phyloP scores from a whole-genome alignment of 2,888 invertebrate genomes.

The Nyleta sp. region DNA sequence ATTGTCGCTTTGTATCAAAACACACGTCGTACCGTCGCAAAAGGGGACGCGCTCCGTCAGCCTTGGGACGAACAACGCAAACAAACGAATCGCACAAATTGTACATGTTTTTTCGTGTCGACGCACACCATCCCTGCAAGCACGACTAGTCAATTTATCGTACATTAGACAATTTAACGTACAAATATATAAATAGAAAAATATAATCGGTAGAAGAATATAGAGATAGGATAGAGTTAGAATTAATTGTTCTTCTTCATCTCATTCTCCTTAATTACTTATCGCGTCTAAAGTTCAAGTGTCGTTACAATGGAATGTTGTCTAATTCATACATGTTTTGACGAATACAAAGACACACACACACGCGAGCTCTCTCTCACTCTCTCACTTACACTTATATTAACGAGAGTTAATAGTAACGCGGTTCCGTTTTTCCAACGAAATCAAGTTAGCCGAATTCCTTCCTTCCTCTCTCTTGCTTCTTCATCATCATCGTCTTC shows the following conservation, averaged over 20 bases:
- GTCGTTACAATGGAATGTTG: slow-evolving; percentile 72
- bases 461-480: too few species aligned
- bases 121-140: slow-evolving; percentile 69
- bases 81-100: slow-evolving; percentile 55
- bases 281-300: slow-evolving; percentile 72
- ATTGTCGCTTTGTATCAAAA: slow-evolving; percentile 16
- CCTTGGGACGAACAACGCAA: slow-evolving; percentile 61
- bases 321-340: slow-evolving; percentile 70
- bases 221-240: slow-evolving; percentile 82
- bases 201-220: slow-evolving; percentile 82
- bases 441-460: too few species aligned
- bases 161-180: slow-evolving; percentile 81
- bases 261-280: slow-evolving; percentile 40
- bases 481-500: too few species aligned
- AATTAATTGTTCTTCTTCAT: slow-evolving; percentile 73
- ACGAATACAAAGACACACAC: slow-evolving; percentile 62
- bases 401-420: background rate
- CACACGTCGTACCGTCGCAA: too few species aligned
- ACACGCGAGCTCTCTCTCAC: slow-evolving; percentile 5
- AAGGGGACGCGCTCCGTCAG: slow-evolving; percentile 49
- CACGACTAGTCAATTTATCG: slow-evolving; percentile 76
- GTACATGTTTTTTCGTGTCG: slow-evolving; percentile 50
- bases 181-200: slow-evolving; percentile 82
- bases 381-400: slow-evolving; percentile 35
- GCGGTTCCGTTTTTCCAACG: slow-evolving; percentile 1